Conservation (phyloP, 2,888 invertebrate species). For the Helleia helle region DNA sequence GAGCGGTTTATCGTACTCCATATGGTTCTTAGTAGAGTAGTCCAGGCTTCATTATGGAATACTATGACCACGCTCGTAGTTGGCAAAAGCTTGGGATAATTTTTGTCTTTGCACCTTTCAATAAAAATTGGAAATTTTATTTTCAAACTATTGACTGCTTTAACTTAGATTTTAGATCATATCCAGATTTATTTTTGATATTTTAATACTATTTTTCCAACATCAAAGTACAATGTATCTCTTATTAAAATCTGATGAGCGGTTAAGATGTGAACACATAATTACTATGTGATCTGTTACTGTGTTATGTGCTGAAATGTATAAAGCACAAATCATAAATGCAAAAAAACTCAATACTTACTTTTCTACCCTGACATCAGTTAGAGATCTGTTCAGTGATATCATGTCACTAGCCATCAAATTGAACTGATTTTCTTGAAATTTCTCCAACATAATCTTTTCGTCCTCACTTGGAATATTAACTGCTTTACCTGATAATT, state of each 20-base stretch:
- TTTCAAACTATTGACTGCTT: too few relatives aligned
- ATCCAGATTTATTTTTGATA: too few relatives aligned
- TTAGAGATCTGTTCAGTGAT: conserved; percentile 93
- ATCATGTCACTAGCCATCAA: conserved; percentile 98
- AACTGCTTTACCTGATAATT: conserved; percentile 81
- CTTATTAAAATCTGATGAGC: too few relatives aligned
- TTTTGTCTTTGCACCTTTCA: conserved; percentile 84
- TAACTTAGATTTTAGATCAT: too few relatives aligned
- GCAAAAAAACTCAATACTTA: too few relatives aligned
- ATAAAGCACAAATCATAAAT: background rate
- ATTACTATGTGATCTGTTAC: too few relatives aligned
- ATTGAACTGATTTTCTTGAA: conserved; percentile 99
- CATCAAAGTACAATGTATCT: too few relatives aligned
- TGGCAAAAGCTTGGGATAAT: conserved; percentile 85
- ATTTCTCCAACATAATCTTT: conserved; percentile 92
- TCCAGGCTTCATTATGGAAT: conserved; percentile 99
- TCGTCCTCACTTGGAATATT: conserved; percentile 90
- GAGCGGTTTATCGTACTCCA: conserved; percentile 98
- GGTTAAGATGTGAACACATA: too few relatives aligned
- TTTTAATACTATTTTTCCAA: too few relatives aligned
- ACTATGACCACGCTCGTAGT: conserved; percentile 98
- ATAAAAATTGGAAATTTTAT: too few relatives aligned
- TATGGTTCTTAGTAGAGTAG: conserved; percentile 94
- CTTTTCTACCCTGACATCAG: conserved; percentile 95
- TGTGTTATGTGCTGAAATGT: too few relatives aligned